A percentile compares a stretch with the other conserved stretches of the same genome.
Conservation (phyloP, 2,888 invertebrate species). For the Sminthurinus aureus region DNA sequence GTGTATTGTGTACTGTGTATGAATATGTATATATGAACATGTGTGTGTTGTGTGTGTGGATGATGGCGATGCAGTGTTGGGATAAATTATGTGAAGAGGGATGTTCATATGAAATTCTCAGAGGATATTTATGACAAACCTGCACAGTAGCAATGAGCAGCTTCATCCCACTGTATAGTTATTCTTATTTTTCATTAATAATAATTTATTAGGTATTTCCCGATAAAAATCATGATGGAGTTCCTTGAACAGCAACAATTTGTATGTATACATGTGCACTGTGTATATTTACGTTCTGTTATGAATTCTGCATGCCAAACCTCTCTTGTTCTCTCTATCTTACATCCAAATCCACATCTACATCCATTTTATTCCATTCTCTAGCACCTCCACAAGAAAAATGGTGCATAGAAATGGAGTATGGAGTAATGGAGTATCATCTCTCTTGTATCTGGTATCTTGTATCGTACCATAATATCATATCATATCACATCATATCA, state of each 20-base stretch:
- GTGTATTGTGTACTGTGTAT: background rate
- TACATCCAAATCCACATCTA: background rate
- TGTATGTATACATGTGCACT: background rate
- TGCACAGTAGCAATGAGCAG: conserved; percentile 23
- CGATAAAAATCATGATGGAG: conserved; percentile 45
- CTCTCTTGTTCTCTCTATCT: conserved; percentile 3
- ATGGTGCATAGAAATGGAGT: background rate
- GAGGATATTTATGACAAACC: conserved; percentile 17
- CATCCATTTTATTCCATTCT: background rate
- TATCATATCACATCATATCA: background rate
- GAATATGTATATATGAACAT: too few species aligned
- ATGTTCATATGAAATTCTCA: conserved; percentile 23
- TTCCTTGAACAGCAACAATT: background rate
- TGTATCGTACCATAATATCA: background rate
- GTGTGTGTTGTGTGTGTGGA: background rate
- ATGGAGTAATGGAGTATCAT: too few species aligned
- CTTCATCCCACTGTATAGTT: conserved; percentile 36
- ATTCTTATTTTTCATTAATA: conserved; percentile 45
- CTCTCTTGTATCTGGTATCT: too few species aligned
- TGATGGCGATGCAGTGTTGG: conserved; percentile 4
- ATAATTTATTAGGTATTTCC: conserved; percentile 45
- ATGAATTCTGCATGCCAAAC: conserved; percentile 22
- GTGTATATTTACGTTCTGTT: conserved; percentile 13
- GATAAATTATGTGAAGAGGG: conserved; percentile 37
- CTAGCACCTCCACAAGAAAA: background rate